phyloP scores from a whole-genome alignment of 92 coral and sea anemone species.

The Epizoanthus stellaris region DNA sequence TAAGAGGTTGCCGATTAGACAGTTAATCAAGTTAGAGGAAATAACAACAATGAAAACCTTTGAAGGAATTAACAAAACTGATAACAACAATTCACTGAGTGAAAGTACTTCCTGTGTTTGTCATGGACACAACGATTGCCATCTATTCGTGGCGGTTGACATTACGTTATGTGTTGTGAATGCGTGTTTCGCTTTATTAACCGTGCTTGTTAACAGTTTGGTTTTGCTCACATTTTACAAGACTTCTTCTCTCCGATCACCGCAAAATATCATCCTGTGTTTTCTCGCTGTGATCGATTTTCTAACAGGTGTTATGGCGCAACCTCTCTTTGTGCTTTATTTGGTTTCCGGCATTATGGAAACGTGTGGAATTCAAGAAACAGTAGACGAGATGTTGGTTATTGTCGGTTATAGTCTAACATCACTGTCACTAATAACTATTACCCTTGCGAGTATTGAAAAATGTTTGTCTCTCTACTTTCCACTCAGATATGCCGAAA shows the following conservation, averaged over 20 bases:
- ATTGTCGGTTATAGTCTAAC: slow-evolving; percentile 4
- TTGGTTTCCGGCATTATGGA: neutral
- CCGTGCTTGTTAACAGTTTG: neutral
- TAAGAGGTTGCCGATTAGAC: neutral
- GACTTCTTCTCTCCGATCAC: slow-evolving; percentile 6
- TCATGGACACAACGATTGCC: neutral
- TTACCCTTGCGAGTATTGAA: neutral
- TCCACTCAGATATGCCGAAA: slow-evolving; percentile 3
- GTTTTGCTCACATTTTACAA: slow-evolving; percentile 2
- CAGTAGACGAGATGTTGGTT: neutral
- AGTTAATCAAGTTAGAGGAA: neutral
- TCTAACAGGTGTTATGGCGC: neutral
- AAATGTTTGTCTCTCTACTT: slow-evolving; percentile 5
- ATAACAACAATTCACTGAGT: neutral
- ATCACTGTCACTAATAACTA: slow-evolving; percentile 11
- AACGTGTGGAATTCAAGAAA: neutral
- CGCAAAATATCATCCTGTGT: neutral
- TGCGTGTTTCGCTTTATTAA: neutral
- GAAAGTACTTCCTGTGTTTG: neutral
- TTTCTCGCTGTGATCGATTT: slow-evolving; percentile 9
- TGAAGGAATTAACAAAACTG: neutral
- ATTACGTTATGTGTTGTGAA: neutral
- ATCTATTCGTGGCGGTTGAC: neutral
- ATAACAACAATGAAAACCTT: neutral
- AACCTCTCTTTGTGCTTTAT: slow-evolving; percentile 8